A percentile compares a stretch with the other conserved stretches of the same genome.
Evolutionary conservation across 2,797 vertebrate genomes (phyloP).

Genomic region (Gephyroberyx darwinii): DNA sequence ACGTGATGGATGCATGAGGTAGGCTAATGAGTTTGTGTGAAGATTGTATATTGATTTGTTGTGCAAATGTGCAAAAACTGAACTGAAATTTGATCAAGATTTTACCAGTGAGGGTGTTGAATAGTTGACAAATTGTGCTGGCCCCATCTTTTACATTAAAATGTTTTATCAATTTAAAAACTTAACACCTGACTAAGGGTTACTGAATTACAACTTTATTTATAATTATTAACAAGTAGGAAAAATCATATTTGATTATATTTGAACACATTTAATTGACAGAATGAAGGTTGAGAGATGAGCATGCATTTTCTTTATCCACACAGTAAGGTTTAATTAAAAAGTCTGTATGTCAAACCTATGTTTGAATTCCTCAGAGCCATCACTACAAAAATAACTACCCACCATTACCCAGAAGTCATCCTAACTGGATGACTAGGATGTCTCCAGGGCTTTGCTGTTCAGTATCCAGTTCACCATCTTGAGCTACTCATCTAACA

Average conservation of each 20-base stretch:
- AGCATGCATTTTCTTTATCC: background rate
- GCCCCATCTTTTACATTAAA: background rate
- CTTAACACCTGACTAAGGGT: background rate
- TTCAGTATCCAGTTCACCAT: constrained; percentile 65
- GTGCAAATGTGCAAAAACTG: background rate
- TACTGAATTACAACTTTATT: background rate
- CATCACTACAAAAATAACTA: constrained; percentile 60
- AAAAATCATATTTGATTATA: constrained; percentile 6
- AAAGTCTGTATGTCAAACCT: constrained; percentile 45
- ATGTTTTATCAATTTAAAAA: background rate
- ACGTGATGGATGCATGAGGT: constrained; percentile 16
- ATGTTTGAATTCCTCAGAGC: constrained; percentile 54
- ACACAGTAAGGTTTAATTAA: constrained; percentile 54
- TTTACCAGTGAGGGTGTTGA: background rate
- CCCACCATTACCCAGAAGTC: constrained; percentile 59
- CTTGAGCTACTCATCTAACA: constrained; percentile 53
- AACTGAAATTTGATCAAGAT: constrained; percentile 17
- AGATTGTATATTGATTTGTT: constrained; percentile 30
- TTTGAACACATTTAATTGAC: constrained; percentile 37
- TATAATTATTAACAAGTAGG: no score
- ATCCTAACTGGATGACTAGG: constrained; percentile 39
- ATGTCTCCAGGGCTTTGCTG: constrained; percentile 62
- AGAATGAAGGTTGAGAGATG: constrained; percentile 20
- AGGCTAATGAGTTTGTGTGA: constrained; percentile 21
- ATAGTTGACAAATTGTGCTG: constrained; percentile 13